These are phyloP conservation scores for Phodopus roborovskii DNA, from an alignment of 2,113 vertebrate species.

Conservation along the genomic window DNA sequence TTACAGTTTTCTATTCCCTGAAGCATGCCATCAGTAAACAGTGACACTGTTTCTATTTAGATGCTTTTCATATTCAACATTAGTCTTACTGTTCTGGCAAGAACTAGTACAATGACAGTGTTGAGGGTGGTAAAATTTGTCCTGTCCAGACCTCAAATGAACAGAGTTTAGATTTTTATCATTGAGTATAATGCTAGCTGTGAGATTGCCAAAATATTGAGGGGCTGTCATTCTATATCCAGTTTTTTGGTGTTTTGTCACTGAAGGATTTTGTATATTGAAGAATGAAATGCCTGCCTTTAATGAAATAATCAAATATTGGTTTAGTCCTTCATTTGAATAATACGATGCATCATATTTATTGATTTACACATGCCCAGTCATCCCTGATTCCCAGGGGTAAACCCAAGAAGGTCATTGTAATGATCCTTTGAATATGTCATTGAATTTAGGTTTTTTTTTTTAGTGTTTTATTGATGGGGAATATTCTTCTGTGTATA, in stretches of 20 bases:
- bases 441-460: background rate
- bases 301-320: background rate
- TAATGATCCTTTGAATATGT: background rate
- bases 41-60: background rate
- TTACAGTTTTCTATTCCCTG: background rate
- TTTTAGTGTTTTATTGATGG: background rate
- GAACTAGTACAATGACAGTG: no score
- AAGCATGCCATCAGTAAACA: background rate
- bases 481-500: no score
- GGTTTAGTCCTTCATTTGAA: background rate
- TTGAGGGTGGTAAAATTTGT: background rate
- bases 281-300: background rate
- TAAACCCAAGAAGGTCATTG: background rate
- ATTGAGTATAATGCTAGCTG: background rate
- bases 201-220: background rate
- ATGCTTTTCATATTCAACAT: background rate
- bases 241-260: background rate
- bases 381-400: background rate
- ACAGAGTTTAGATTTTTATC: background rate
- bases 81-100: background rate
- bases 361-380: background rate
- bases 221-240: background rate
- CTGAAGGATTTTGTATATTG: background rate
- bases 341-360: background rate
- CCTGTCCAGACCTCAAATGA: background rate